These are phyloP conservation scores for Thera britannica DNA, from an alignment of 2,888 invertebrate genomes.

Conservation along the genomic window DNA sequence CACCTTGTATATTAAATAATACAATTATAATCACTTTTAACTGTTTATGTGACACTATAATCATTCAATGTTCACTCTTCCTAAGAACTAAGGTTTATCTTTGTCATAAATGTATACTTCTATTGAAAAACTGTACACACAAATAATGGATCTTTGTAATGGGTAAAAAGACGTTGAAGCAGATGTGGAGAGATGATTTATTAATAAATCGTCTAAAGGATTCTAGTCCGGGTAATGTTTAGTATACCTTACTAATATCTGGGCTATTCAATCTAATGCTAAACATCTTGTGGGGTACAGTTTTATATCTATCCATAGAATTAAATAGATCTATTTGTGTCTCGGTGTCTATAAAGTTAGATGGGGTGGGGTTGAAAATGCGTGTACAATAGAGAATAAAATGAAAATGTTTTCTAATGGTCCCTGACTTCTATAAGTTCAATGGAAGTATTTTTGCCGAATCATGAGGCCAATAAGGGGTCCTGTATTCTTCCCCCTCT, in stretches of 20 bases:
- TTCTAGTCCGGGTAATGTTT: background rate
- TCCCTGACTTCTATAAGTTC: too few relatives aligned
- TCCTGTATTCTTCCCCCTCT: background rate
- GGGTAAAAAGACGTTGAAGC: background rate
- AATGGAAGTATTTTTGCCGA: background rate
- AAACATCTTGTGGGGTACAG: background rate
- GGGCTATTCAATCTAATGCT: too few relatives aligned
- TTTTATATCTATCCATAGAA: background rate
- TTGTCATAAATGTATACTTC: background rate
- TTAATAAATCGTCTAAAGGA: background rate
- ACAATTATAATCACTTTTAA: conserved; percentile 39
- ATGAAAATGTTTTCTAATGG: too few relatives aligned
- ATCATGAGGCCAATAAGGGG: background rate
- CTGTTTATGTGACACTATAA: conserved; percentile 8
- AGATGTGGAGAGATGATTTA: background rate
- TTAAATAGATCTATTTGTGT: background rate
- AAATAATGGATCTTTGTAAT: too few relatives aligned
- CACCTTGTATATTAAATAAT: conserved; percentile 41
- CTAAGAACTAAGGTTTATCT: background rate
- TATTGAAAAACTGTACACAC: too few relatives aligned
- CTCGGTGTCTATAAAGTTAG: background rate
- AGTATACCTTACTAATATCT: too few relatives aligned
- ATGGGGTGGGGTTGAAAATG: background rate
- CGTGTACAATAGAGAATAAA: background rate
- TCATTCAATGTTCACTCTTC: background rate